Evolutionary conservation across 1,140 invertebrate genomes (phyloP).

Genomic region (Platyscapa corneri): DNA sequence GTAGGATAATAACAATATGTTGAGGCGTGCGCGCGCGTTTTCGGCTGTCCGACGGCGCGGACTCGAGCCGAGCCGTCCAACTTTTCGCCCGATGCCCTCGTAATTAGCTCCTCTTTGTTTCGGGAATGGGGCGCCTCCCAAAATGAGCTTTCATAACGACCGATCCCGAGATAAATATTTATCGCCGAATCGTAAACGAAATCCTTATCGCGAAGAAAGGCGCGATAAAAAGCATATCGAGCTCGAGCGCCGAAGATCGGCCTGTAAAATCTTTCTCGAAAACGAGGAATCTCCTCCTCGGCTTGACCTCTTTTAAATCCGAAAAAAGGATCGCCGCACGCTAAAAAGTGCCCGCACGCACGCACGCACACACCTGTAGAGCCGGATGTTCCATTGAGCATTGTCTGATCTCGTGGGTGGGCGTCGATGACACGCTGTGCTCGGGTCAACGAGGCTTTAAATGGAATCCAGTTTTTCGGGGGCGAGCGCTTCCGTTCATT

Average conservation of each 20-base stretch:
- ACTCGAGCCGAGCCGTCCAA: no score
- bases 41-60: neutral
- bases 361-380: slow-evolving; percentile 40
- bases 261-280: slow-evolving; percentile 24
- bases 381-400: slow-evolving; percentile 47
- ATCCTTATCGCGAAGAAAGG: slow-evolving; percentile 28
- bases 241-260: neutral
- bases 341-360: neutral
- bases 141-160: slow-evolving; percentile 1
- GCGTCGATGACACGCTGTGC: slow-evolving; percentile 54
- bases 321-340: neutral
- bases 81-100: no score
- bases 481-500: slow-evolving; percentile 22
- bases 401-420: slow-evolving; percentile 49
- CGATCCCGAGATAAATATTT: no score
- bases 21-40: neutral
- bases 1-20: neutral
- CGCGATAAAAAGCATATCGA: slow-evolving; percentile 1
- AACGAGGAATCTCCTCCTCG: slow-evolving; percentile 12
- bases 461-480: slow-evolving; percentile 59
- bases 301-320: slow-evolving; percentile 18
- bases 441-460: slow-evolving; percentile 61
- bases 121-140: neutral
- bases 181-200: slow-evolving; percentile 18
- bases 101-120: neutral